Base-by-base conservation (phyloP, 2,888 invertebrate genomes). In the Entomobrya proxima region DNA sequence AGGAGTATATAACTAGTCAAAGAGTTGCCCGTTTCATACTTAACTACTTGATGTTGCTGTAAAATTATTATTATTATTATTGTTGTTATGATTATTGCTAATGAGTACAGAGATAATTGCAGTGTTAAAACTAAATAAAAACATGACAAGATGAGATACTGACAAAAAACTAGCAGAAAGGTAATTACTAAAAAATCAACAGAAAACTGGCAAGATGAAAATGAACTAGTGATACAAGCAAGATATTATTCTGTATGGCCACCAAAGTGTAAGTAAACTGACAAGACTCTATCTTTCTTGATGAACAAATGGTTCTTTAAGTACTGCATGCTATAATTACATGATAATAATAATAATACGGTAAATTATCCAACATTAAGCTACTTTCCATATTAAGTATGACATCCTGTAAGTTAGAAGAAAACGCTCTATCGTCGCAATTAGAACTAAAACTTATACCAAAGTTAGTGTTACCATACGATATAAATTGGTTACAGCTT, bases 221-320 rank as follows among this genome's bases (percentile, higher is more conserved):
- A 61, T 61, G n/a, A 3, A 27, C 7, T 27, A 15, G 27, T 13
- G 2, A 55, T 55, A 21, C 27, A 58, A 13, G 27, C 27, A 52
- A 52, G n/a, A n/a, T 24, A 58, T 27, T 52, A 37, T 1, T 9
- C 44, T 69, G 47, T 47, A 50, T 50, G 30, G 24, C 47, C 30
- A 30, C 72, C 37, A 44, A 47, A 37, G 11, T 15, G 58, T 82
- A 58, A 74, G 75, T 72, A 82, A n/a, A 83, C 83, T 76, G 83
- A 76, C 76, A 83, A 83, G 83, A 83, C 83, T 76, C 83, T n/a
- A n/a, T n/a, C n/a, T 83, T 79, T 83, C 76, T 83, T 76, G 76
- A 83, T 76, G 77, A 76, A 74, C 15, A 40, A 69, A 64, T n/a
- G 64, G n/a, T 61, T 82, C 75, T 81, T 44, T 80, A 64, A 76